Percentiles rank a stretch among this genome's conserved stretches.
Evolutionary conservation across 2,888 invertebrate genomes (phyloP).

Genomic region (Lysandra bellargus): DNA sequence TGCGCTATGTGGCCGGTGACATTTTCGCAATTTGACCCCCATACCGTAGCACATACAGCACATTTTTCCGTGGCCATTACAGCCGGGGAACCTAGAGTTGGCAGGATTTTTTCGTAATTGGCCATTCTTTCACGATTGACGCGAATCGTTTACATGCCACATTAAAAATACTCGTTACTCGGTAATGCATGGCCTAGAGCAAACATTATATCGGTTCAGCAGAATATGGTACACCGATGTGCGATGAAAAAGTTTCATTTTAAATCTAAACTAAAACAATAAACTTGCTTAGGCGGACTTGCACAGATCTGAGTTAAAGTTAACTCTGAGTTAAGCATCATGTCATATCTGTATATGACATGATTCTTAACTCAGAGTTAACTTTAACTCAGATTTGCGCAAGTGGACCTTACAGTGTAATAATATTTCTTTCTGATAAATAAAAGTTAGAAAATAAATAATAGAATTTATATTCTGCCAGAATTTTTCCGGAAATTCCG

Average conservation of each 20-base stretch:
- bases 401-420: too few relatives aligned
- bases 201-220: background rate
- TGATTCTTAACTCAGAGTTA: too few relatives aligned
- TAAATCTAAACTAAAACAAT: background rate
- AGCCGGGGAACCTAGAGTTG: slow-evolving; percentile 15
- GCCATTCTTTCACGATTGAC: slow-evolving; percentile 44
- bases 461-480: background rate
- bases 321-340: too few relatives aligned
- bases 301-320: too few relatives aligned
- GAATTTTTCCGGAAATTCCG: too few relatives aligned
- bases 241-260: background rate
- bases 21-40: background rate
- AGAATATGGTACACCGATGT: background rate
- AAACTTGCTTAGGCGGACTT: too few relatives aligned
- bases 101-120: slow-evolving; percentile 44
- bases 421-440: background rate
- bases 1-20: slow-evolving; percentile 27
- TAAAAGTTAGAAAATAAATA: background rate
- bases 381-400: too few relatives aligned
- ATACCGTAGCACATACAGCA: background rate
- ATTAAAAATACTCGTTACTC: slow-evolving; percentile 37
- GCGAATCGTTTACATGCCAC: slow-evolving; percentile 42
- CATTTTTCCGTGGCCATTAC: background rate
- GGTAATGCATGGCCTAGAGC: background rate
- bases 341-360: too few relatives aligned